A percentile compares a stretch with the other conserved stretches of the same genome.
Conservation (phyloP, 2,797 vertebrate species). For the Leptatherina wallacei region DNA sequence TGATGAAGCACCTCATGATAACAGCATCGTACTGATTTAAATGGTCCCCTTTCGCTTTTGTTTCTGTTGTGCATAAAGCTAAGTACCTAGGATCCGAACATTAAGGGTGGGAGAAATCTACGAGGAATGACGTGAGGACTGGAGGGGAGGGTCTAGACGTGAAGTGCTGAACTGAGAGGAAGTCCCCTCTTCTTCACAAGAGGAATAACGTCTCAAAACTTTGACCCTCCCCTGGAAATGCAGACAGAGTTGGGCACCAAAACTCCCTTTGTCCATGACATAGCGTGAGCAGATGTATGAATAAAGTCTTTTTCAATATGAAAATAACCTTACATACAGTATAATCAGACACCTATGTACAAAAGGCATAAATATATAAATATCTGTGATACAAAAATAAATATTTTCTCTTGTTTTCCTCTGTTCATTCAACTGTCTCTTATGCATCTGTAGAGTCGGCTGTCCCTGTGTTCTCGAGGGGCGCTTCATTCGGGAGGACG, state of each 20-base stretch:
- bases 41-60: constrained; percentile 51
- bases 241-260: constrained; percentile 31
- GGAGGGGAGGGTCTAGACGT: constrained; percentile 26
- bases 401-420: constrained; percentile 85
- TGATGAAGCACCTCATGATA: constrained; percentile 47
- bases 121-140: constrained; percentile 48
- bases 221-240: constrained; percentile 44
- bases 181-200: constrained; percentile 43
- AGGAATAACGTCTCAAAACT: constrained; percentile 39
- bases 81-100: constrained; percentile 44
- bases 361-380: constrained; percentile 99
- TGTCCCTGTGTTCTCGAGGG: constrained; percentile 56
- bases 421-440: constrained; percentile 67
- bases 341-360: constrained; percentile 92
- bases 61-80: constrained; percentile 61
- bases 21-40: constrained; percentile 51
- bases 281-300: constrained; percentile 49
- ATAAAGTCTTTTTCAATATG: constrained; percentile 79
- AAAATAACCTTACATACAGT: constrained; percentile 85
- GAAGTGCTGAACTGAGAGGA: constrained; percentile 69
- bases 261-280: constrained; percentile 59
- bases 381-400: constrained; percentile 99
- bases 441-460: constrained; percentile 71
- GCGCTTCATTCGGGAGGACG: constrained; percentile 66
- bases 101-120: constrained; percentile 30